Conservation (phyloP, 2,888 invertebrate genomes). For the Acleris literana region DNA sequence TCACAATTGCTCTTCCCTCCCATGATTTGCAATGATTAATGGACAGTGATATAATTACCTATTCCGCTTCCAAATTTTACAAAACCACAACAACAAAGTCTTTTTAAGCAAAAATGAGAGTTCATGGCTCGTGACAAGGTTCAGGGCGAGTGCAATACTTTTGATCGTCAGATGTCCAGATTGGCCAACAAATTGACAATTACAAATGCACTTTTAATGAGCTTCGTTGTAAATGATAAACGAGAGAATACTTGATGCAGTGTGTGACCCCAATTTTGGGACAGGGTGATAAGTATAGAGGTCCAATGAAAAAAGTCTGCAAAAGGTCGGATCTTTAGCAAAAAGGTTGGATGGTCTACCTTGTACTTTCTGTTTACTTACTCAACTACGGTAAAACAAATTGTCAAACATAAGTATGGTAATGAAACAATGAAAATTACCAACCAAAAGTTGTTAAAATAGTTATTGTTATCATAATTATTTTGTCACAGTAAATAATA, state of each 20-base stretch:
- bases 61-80: constrained; percentile 57
- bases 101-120: constrained; percentile 4
- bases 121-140: neutral
- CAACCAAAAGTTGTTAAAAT: too few relatives aligned
- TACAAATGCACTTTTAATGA: constrained; percentile 78
- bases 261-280: constrained; percentile 15
- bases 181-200: constrained; percentile 69
- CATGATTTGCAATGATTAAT: constrained; percentile 62
- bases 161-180: constrained; percentile 9
- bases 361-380: neutral
- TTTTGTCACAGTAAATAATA: too few relatives aligned
- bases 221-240: constrained; percentile 73
- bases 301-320: too few relatives aligned
- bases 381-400: too few relatives aligned
- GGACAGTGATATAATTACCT: constrained; percentile 70
- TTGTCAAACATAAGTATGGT: too few relatives aligned
- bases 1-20: constrained; percentile 14
- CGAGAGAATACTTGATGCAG: constrained; percentile 50
- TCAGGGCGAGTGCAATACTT: neutral
- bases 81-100: constrained; percentile 43
- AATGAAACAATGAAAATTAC: too few relatives aligned
- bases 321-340: neutral
- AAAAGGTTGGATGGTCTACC: neutral
- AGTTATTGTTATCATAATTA: too few relatives aligned
- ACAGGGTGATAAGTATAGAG: constrained; percentile 6